A percentile compares a stretch with the other conserved stretches of the same genome.
Evolutionary conservation across 2,797 vertebrate genomes (phyloP).

Genomic region (Momotus momota): DNA sequence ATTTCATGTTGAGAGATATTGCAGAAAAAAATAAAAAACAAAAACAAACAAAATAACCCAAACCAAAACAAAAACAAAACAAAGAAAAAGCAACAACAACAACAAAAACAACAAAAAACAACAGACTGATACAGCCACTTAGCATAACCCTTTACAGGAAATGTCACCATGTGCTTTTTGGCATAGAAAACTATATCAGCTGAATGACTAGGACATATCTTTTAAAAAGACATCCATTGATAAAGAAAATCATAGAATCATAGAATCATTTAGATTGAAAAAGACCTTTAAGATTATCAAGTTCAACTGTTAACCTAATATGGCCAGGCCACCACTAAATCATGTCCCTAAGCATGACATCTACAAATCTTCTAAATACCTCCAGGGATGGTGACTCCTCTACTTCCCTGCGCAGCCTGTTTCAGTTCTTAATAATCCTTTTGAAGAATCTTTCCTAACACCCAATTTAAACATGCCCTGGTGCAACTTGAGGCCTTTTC

Average conservation of each 20-base stretch:
- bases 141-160: background rate
- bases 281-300: background rate
- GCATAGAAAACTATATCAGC: background rate
- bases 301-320: background rate
- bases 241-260: background rate
- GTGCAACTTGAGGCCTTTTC: background rate
- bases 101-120: no score
- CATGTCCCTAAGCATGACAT: background rate
- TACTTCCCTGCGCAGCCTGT: background rate
- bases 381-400: background rate
- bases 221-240: background rate
- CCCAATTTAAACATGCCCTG: background rate
- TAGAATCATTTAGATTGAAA: background rate
- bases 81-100: no score
- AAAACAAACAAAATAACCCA: background rate
- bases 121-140: background rate
- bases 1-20: background rate
- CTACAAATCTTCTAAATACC: background rate
- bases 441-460: background rate
- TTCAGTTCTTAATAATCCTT: background rate
- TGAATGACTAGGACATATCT: background rate
- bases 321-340: background rate
- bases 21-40: background rate
- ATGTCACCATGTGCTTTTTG: background rate
- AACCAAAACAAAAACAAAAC: no score